Evolutionary conservation across 1,140 invertebrate genomes (phyloP).

Genomic region (Anagrus nilaparvatae): DNA sequence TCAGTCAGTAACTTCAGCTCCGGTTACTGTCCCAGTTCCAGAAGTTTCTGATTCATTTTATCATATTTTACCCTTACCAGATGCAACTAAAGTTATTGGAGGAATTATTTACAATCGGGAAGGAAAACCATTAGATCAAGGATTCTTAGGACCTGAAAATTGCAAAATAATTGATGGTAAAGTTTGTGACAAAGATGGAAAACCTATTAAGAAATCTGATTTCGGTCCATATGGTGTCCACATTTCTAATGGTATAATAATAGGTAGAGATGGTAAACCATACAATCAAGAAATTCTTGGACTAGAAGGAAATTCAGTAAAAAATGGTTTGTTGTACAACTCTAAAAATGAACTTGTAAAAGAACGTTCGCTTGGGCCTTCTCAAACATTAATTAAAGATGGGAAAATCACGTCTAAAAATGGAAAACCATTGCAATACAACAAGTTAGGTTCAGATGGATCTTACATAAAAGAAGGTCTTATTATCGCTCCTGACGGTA

Average conservation of each 20-base stretch:
- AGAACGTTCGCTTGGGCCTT: constrained; percentile 26
- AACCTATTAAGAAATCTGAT: constrained; percentile 32
- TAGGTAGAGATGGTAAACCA: constrained; percentile 37
- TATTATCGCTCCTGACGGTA: constrained; percentile 27
- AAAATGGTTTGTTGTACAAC: constrained; percentile 30
- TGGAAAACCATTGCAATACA: constrained; percentile 30
- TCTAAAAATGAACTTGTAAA: constrained; percentile 23
- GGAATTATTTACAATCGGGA: constrained; percentile 33
- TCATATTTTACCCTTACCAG: constrained; percentile 31
- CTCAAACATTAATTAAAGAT: constrained; percentile 29
- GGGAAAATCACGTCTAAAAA: constrained; percentile 33
- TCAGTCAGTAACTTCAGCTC: too few species aligned
- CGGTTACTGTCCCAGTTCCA: too few species aligned
- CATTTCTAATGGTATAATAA: constrained; percentile 30
- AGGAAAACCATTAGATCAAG: constrained; percentile 33
- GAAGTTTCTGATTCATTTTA: constrained; percentile 24
- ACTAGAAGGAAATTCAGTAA: constrained; percentile 30
- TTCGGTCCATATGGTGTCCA: constrained; percentile 33
- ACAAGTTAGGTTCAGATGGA: constrained; percentile 29
- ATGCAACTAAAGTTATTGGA: constrained; percentile 29
- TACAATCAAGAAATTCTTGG: constrained; percentile 31
- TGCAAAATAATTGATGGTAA: constrained; percentile 33
- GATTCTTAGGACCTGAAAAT: constrained; percentile 26
- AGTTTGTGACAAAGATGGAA: constrained; percentile 30
- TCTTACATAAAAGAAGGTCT: constrained; percentile 37